Conservation (phyloP, 2,797 vertebrate species). For the Pteronotus mesoamericanus region DNA sequence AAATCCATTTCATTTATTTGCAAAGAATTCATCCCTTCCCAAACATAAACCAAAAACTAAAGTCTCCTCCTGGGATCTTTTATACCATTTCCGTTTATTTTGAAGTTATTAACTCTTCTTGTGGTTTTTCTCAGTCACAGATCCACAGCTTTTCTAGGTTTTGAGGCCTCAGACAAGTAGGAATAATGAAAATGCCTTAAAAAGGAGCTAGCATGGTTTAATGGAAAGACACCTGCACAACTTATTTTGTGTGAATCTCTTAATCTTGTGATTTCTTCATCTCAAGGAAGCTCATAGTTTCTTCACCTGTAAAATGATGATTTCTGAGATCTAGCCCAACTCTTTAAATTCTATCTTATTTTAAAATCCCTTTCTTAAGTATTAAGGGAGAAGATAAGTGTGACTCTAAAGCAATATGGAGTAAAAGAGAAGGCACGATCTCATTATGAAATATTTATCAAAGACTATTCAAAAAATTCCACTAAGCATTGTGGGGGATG, state of each 20-base stretch:
- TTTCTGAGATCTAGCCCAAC: background rate
- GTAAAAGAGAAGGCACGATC: background rate
- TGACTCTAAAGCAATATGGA: background rate
- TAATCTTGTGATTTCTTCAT: background rate
- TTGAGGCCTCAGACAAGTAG: background rate
- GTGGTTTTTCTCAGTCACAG: background rate
- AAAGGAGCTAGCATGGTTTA: background rate
- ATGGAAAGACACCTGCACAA: background rate
- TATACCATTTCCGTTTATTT: background rate
- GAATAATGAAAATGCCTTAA: background rate
- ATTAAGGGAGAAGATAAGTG: background rate
- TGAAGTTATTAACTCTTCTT: background rate
- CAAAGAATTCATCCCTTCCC: slow-evolving; percentile 23
- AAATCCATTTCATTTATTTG: background rate
- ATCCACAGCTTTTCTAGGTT: background rate
- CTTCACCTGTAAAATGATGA: background rate
- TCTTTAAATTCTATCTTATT: background rate
- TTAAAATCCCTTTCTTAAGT: background rate
- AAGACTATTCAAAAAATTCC: background rate
- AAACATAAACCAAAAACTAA: background rate
- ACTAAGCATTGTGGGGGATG: background rate
- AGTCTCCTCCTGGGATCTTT: background rate
- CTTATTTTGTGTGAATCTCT: background rate
- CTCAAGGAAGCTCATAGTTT: background rate
- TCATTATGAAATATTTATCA: background rate